Evolutionary conservation across 30 jellyfish, hydroid and myxozoan species (phyloP), one percentile per base, ranked within the genome.

Genomic region (Clytia hemisphaerica): DNA sequence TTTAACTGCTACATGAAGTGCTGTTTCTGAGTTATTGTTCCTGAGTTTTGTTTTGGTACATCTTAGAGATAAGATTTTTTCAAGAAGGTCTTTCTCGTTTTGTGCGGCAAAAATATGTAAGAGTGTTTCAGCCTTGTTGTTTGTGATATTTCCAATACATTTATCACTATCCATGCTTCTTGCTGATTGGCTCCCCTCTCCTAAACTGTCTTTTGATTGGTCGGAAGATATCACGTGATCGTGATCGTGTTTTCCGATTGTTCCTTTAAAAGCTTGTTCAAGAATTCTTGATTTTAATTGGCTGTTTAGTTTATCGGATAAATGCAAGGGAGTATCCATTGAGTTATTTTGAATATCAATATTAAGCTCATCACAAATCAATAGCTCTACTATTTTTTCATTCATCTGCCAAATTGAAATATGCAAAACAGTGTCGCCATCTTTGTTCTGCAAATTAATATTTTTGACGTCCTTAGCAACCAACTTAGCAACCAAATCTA

Each of bases 381-480:
- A n/a, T n/a, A n/a, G n/a, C n/a, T n/a, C n/a, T n/a, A n/a, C n/a
- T n/a, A n/a, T n/a, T n/a, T n/a, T n/a, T n/a, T n/a, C n/a, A n/a
- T n/a, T n/a, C n/a, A n/a, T n/a, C n/a, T n/a, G n/a, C n/a, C n/a
- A n/a, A n/a, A 57, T 31, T 21, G 70, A 28, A 22, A 38, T 57
- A 57, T 57, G 70, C 37, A 57, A 7, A 25, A 44, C 38, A 21
- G 70, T 57, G 70, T 57, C 30, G 30, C 70, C 70, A 57, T 57
- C 44, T 9, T 57, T 25, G 30, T 57, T 57, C 30, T 26, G 7
- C 15, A 33, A 14, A 29, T 68, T 70, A 28, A 79, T 61, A 46
- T 70, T 76, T 6, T 51, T 76, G 54, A 50, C 81, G 34, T 60
- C 71, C 7, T 71, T 68, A 32, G 63, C 45, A 25, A 79, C 61